Evolutionary conservation across 2,797 vertebrate genomes (phyloP).

Genomic region (Avahi laniger): DNA sequence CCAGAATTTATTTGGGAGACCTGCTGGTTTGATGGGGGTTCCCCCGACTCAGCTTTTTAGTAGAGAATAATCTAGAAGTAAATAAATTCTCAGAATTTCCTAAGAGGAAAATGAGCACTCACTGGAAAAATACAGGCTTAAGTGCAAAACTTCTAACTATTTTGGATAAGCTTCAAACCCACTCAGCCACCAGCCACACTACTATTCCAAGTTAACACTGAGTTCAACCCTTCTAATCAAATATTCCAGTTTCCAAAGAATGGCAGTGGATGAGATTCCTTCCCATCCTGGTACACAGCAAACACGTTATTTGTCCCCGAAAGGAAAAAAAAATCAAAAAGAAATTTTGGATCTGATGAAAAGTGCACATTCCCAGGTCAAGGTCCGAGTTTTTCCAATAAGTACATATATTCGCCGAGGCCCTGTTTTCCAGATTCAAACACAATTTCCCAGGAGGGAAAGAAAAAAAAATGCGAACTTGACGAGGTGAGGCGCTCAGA

Average conservation of each 20-base stretch:
- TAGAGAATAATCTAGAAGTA: constrained; percentile 9
- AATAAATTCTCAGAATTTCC: constrained; percentile 62
- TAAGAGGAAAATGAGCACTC: constrained; percentile 50
- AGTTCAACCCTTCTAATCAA: constrained; percentile 32
- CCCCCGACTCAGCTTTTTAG: neutral
- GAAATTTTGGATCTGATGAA: neutral
- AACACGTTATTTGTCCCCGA: neutral
- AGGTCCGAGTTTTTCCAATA: neutral
- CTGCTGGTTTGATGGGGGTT: neutral
- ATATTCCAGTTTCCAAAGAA: constrained; percentile 40
- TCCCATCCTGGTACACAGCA: neutral
- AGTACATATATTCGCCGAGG: neutral
- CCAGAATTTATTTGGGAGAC: neutral
- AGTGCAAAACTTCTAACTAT: neutral
- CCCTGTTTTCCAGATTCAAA: constrained; percentile 18
- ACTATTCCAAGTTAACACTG: neutral
- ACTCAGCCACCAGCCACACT: constrained; percentile 20
- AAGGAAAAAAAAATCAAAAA: neutral
- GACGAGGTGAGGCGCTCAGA: neutral
- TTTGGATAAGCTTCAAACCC: constrained; percentile 44
- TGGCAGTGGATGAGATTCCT: neutral
- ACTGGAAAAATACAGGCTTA: constrained; percentile 49
- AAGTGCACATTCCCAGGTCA: neutral
- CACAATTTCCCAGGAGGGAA: neutral
- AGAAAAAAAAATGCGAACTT: neutral